Evolutionary conservation across 2,113 vertebrate species (phyloP), one percentile per base, ranked within the genome.

Genomic region (Limnothrissa miodon): DNA sequence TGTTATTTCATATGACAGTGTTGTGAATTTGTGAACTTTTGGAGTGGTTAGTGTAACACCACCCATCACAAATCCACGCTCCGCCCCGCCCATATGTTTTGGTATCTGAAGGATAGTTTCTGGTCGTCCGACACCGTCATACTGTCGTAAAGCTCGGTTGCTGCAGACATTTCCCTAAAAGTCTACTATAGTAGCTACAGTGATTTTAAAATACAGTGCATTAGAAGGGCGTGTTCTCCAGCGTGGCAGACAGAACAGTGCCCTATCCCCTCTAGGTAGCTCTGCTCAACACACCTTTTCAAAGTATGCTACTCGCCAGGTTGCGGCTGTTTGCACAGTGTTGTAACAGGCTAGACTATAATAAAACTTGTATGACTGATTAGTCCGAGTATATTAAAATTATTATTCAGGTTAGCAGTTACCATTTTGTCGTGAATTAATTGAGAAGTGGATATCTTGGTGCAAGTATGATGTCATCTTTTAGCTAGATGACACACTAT

Each of bases 241-340:
- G 51, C 17, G 51, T 53, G 51, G 51, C 19, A 23, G 17, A 42
- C 42, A 42, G 42, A 4, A 6, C 42, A 42, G 42, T 42, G 42
- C 2, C 42, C 42, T 42, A 4, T 42, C 2, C 42, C 42, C 6
- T 6, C 42, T 42, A 42, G 42, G 56, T 5, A 62, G n/a, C 5
- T 5, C 23, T 62, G 7, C 56, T 25, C 2, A 70, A 36, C 74
- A 74, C 79, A 59, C 82, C 84, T 83, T 82, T 53, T 56, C 9
- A 29, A 36, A 78, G 25, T 83, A 87, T 81, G 25, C 45, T 56
- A 80, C 82, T 74, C 36, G 48, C 39, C 66, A 25, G 74, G 51
- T 53, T 78, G 8, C 13, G 15, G 5, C 42, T 42, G 42, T 2
- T 42, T 42, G 42, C 6, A 4, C 42, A 6, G 1, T 4, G 51